Conservation (phyloP, 2,888 invertebrate genomes). For the Diploptera punctata region DNA sequence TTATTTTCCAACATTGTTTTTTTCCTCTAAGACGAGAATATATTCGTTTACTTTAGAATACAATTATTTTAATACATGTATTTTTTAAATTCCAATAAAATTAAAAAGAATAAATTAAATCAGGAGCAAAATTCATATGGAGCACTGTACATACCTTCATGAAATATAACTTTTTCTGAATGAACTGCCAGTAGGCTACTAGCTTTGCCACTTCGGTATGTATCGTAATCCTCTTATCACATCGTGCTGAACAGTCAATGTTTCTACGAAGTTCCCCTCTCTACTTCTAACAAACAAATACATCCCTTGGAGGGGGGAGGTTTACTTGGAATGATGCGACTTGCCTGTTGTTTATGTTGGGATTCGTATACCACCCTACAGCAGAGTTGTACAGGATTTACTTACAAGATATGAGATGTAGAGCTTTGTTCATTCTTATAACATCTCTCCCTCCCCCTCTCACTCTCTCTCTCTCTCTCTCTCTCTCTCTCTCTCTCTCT, state of each 20-base stretch:
- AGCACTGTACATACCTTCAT: neutral
- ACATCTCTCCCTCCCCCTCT: too few relatives aligned
- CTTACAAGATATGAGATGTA: neutral
- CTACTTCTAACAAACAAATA: neutral
- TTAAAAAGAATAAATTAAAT: too few relatives aligned
- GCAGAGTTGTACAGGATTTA: neutral
- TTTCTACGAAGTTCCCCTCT: slow-evolving; percentile 13
- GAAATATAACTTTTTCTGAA: slow-evolving; percentile 13
- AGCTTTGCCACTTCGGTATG: neutral
- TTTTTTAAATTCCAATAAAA: too few relatives aligned
- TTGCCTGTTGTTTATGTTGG: neutral
- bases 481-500: too few relatives aligned
- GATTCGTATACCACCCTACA: slow-evolving; percentile 4
- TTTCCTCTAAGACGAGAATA: too few relatives aligned
- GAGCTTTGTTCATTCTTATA: too few relatives aligned
- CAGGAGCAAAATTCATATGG: too few relatives aligned
- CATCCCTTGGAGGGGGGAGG: neutral
- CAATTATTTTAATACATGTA: too few relatives aligned
- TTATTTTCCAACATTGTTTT: too few relatives aligned
- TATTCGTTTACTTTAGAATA: too few relatives aligned
- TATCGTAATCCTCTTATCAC: slow-evolving; percentile 23
- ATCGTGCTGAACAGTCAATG: slow-evolving; percentile 20
- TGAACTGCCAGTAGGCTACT: neutral
- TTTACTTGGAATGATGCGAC: neutral
- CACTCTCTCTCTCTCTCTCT: too few relatives aligned